phyloP scores from a whole-genome alignment of 2,113 vertebrate species.

The Myotis davidii region DNA sequence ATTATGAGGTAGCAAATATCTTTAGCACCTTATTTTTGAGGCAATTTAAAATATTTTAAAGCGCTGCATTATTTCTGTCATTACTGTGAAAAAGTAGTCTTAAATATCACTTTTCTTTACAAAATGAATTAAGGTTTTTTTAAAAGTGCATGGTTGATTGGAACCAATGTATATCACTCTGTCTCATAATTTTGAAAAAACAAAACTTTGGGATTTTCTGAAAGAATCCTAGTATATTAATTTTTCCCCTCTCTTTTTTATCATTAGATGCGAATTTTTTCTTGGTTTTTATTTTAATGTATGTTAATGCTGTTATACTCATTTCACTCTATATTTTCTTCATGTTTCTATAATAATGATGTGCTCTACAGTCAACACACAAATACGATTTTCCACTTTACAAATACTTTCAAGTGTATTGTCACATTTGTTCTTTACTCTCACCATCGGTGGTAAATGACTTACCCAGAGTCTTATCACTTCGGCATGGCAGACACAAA shows the following conservation, averaged over 20 bases:
- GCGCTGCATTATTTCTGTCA: neutral
- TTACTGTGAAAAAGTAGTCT: neutral
- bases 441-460: neutral
- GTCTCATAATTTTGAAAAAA: neutral
- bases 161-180: neutral
- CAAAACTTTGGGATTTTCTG: neutral
- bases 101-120: neutral
- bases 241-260: neutral
- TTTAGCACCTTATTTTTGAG: slow-evolving; percentile 12
- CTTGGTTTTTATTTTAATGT: neutral
- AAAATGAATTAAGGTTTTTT: neutral
- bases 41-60: neutral
- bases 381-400: neutral
- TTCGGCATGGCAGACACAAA: neutral
- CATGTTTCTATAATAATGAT: neutral
- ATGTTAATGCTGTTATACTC: neutral
- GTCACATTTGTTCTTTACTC: neutral
- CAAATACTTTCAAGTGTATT: neutral
- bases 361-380: neutral
- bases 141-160: neutral
- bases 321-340: neutral
- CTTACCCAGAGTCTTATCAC: neutral
- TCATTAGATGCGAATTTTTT: neutral
- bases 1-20: neutral
- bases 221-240: neutral